These are phyloP conservation scores for Tethea ocularis DNA, from an alignment of 2,888 invertebrate species.

Conservation along the genomic window DNA sequence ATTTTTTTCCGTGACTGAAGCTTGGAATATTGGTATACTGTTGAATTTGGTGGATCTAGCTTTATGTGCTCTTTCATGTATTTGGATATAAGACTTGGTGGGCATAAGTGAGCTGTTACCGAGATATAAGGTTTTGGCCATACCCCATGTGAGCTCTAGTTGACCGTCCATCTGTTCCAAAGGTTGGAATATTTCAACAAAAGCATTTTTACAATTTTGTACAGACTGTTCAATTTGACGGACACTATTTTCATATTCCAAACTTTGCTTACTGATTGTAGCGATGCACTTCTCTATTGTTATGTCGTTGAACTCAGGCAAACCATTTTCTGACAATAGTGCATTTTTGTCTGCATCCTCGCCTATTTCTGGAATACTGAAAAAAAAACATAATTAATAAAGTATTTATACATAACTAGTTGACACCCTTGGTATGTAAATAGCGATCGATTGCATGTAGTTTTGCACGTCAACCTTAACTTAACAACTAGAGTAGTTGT, in stretches of 20 bases:
- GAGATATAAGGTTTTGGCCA: conserved; percentile 92
- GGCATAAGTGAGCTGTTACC: conserved; percentile 92
- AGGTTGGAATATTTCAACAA: conserved; percentile 88
- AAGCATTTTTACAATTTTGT: conserved; percentile 83
- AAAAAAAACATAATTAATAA: conserved; percentile 30
- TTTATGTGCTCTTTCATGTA: conserved; percentile 90
- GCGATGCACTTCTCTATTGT: conserved; percentile 93
- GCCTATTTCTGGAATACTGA: conserved; percentile 91
- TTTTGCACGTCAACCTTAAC: too few relatives aligned
- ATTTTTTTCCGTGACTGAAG: conserved; percentile 84
- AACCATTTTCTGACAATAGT: conserved; percentile 87
- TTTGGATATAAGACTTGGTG: conserved; percentile 89
- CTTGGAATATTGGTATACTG: conserved; percentile 87
- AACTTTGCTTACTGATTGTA: conserved; percentile 91
- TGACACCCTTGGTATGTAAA: too few relatives aligned
- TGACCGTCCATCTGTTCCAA: conserved; percentile 89
- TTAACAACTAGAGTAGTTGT: too few relatives aligned
- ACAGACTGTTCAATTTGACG: conserved; percentile 85
- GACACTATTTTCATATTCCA: conserved; percentile 91
- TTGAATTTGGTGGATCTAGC: conserved; percentile 90
- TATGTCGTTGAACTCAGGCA: conserved; percentile 92
- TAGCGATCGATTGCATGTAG: too few relatives aligned
- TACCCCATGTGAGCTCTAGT: conserved; percentile 93
- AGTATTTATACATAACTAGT: conserved; percentile 12
- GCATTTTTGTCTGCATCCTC: conserved; percentile 92